Percentiles rank a stretch among this genome's conserved stretches.
Conservation (phyloP, 1,140 invertebrate species). For the Heliothis subflexa region DNA sequence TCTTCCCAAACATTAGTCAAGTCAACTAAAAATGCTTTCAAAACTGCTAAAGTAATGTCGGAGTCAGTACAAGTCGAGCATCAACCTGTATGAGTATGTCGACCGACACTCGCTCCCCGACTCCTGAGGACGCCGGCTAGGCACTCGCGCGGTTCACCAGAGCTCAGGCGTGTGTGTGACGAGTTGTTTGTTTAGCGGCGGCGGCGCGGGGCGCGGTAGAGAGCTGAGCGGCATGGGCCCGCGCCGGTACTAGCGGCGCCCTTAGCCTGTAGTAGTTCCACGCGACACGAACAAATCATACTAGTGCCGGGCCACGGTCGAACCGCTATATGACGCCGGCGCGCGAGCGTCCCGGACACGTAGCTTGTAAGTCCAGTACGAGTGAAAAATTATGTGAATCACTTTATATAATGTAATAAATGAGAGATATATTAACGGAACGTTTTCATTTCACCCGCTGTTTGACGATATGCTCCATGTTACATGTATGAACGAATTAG, state of each 20-base stretch:
- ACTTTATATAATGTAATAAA: slow-evolving; percentile 49
- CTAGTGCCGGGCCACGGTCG: slow-evolving; percentile 21
- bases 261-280: slow-evolving; percentile 34
- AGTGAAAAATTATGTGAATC: slow-evolving; percentile 57
- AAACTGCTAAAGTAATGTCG: slow-evolving; percentile 43
- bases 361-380: slow-evolving; percentile 49
- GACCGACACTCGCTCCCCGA: slow-evolving; percentile 39
- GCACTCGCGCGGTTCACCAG: slow-evolving; percentile 47
- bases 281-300: slow-evolving; percentile 54
- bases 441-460: slow-evolving; percentile 46
- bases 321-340: background rate
- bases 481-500: slow-evolving; percentile 43
- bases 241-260: slow-evolving; percentile 58
- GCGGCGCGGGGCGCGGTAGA: slow-evolving; percentile 59
- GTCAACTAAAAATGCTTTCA: slow-evolving; percentile 12
- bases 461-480: slow-evolving; percentile 29
- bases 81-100: slow-evolving; percentile 19
- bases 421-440: slow-evolving; percentile 40
- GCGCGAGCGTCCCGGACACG: slow-evolving; percentile 13
- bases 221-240: slow-evolving; percentile 55
- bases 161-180: slow-evolving; percentile 47
- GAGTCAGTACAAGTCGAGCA: background rate
- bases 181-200: slow-evolving; percentile 58
- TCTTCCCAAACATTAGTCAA: no score
- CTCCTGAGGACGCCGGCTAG: slow-evolving; percentile 52